Conservation (phyloP, 1,140 invertebrate species). For the Daktulosphaira vitifoliae region DNA sequence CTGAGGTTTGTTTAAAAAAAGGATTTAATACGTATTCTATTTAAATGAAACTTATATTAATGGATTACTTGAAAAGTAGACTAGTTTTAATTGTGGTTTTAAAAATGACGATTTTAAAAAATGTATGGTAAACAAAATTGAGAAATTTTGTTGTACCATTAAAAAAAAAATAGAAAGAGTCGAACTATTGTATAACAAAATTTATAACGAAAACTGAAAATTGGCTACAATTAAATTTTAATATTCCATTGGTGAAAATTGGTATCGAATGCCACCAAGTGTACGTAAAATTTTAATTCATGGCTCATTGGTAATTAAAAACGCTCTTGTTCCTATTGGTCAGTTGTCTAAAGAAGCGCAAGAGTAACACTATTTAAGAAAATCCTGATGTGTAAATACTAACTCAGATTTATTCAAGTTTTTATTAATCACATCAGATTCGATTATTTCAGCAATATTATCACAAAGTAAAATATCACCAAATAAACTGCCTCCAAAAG, state of each 20-base stretch:
- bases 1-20: not conserved
- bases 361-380: conserved; percentile 26
- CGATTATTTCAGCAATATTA: conserved; percentile 32
- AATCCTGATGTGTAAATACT: not conserved
- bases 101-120: not conserved
- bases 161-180: not conserved
- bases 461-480: not conserved
- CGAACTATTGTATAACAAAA: not conserved
- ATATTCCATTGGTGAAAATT: not conserved
- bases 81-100: not conserved
- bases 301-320: not conserved
- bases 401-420: conserved; percentile 35
- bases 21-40: not conserved
- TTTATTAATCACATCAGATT: conserved; percentile 34
- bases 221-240: conserved; percentile 5
- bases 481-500: conserved; percentile 5
- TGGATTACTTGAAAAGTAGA: no score
- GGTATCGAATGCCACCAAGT: not conserved
- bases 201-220: not conserved
- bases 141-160: not conserved
- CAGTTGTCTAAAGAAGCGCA: conserved; percentile 37
- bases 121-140: no score
- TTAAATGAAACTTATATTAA: not conserved
- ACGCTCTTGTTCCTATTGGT: conserved; percentile 33
- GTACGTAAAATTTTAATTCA: not conserved